Percentiles rank a stretch among this genome's conserved stretches.
Evolutionary conservation across 2,113 vertebrate genomes (phyloP).

Genomic region (Megaptera novaeangliae): DNA sequence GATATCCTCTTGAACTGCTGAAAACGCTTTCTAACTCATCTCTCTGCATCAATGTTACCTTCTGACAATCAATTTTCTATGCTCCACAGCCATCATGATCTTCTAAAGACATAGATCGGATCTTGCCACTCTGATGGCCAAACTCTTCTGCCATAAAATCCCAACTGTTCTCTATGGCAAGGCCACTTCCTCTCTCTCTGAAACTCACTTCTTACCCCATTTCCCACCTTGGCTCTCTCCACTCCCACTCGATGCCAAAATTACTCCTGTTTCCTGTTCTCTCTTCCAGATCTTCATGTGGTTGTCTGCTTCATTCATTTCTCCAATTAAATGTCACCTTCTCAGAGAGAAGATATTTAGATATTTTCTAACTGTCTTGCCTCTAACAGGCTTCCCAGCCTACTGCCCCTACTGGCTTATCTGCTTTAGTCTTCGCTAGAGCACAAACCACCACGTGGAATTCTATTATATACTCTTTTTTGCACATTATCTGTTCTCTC

Average conservation of each 20-base stretch:
- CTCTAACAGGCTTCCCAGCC: background rate
- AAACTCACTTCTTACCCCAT: background rate
- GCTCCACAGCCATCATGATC: background rate
- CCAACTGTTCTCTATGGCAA: background rate
- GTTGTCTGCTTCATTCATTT: background rate
- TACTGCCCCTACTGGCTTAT: background rate
- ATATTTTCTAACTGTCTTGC: background rate
- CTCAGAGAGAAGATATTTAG: background rate
- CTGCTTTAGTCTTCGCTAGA: background rate
- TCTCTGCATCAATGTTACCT: background rate
- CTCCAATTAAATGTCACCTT: background rate
- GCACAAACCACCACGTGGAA: background rate
- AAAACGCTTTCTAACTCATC: background rate
- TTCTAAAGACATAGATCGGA: background rate
- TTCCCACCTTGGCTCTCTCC: background rate
- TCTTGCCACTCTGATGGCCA: background rate
- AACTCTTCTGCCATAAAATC: background rate
- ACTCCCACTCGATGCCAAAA: background rate
- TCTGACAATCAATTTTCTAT: rapidly evolving
- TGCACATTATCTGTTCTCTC: background rate
- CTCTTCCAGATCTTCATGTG: background rate
- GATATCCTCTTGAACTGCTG: background rate
- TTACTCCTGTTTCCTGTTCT: background rate
- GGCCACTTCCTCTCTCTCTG: background rate
- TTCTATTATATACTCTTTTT: background rate